These are phyloP conservation scores for Zalophus californianus DNA, from an alignment of 2,797 vertebrate species.

Conservation along the genomic window DNA sequence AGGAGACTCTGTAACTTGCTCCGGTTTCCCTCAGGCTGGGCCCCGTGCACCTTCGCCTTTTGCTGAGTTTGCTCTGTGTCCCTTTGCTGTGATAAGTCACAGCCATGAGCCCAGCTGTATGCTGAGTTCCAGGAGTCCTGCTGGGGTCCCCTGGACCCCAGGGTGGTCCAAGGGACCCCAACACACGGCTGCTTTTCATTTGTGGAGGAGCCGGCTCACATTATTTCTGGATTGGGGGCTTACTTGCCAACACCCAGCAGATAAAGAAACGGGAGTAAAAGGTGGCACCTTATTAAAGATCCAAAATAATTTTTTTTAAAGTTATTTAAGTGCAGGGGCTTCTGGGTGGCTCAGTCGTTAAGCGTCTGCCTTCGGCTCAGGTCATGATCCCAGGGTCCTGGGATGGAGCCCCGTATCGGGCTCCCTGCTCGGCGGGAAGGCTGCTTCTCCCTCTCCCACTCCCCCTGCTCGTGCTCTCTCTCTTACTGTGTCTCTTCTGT, in stretches of 20 bases:
- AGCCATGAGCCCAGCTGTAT: background rate
- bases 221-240: background rate
- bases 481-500: no score
- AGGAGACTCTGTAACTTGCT: background rate
- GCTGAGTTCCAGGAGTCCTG: background rate
- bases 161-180: background rate
- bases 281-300: background rate
- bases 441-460: no score
- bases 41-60: background rate
- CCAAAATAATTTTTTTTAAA: background rate
- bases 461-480: no score
- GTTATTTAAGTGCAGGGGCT: background rate
- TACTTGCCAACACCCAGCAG: no score
- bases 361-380: no score
- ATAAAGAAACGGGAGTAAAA: background rate
- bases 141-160: no score
- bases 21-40: no score
- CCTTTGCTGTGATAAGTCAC: background rate
- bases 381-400: no score
- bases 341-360: no score
- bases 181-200: background rate
- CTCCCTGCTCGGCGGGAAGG: no score
- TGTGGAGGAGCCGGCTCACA: fast-evolving
- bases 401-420: no score
- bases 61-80: background rate